Percentiles rank a stretch among this genome's conserved stretches.
phyloP scores from a whole-genome alignment of 2,113 vertebrate genomes.

The Casuarius casuarius region DNA sequence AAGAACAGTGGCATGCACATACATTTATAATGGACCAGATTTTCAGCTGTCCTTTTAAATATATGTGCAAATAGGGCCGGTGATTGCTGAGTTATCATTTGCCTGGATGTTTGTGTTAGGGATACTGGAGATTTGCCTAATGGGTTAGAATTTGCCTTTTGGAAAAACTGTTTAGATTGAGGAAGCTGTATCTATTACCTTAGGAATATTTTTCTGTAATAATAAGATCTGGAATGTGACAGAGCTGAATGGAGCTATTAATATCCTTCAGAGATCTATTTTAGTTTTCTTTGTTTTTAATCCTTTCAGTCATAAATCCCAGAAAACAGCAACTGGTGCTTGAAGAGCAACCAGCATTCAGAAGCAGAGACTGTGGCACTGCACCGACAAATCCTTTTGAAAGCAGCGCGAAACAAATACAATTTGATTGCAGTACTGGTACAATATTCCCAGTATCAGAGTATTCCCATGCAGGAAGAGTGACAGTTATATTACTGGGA shows the following conservation, averaged over 20 bases:
- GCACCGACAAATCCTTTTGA: background rate
- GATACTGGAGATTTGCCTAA: background rate
- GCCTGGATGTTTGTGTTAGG: background rate
- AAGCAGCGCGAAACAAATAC: background rate
- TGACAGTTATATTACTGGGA: background rate
- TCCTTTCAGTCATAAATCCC: conserved; percentile 44
- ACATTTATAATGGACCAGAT: background rate
- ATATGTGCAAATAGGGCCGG: background rate
- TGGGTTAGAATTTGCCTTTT: background rate
- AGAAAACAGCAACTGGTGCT: conserved; percentile 16
- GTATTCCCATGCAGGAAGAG: background rate
- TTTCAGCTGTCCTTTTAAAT: conserved; percentile 1
- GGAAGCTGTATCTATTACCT: background rate
- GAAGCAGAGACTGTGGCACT: background rate
- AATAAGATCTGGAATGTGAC: background rate
- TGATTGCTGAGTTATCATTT: background rate
- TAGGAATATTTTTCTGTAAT: conserved; percentile 15
- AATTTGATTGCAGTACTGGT: background rate
- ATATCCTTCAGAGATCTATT: background rate
- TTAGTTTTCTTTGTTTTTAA: conserved; percentile 45
- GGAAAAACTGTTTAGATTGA: background rate
- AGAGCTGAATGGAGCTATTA: conserved; percentile 17
- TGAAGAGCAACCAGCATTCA: background rate
- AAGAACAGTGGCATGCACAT: background rate
- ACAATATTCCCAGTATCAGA: background rate